These are phyloP conservation scores for Penaeus chinensis DNA, from an alignment of 1,140 invertebrate species.

Conservation along the genomic window DNA sequence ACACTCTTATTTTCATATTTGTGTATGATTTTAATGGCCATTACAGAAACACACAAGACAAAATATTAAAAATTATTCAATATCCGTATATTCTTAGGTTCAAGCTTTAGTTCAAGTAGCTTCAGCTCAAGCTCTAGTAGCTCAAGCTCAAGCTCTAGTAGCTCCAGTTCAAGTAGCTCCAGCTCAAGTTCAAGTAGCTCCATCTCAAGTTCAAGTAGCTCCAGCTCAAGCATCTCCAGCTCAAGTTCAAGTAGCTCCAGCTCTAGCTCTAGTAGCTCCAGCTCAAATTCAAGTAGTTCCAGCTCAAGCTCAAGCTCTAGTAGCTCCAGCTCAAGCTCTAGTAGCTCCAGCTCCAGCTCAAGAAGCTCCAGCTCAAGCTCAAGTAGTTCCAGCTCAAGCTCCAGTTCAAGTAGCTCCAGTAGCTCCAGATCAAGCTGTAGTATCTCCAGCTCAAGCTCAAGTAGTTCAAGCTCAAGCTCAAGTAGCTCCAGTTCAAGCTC, in stretches of 20 bases:
- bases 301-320: neutral
- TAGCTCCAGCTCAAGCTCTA: neutral
- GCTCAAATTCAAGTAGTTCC: neutral
- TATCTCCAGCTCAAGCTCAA: conserved; percentile 6
- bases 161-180: neutral
- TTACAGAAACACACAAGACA: too few species aligned
- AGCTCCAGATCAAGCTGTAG: conserved; percentile 1
- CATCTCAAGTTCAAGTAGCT: neutral
- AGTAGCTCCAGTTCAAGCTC: too few species aligned
- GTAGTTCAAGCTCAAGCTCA: too few species aligned
- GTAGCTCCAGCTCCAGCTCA: neutral
- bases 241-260: neutral
- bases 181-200: neutral
- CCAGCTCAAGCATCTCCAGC: neutral
- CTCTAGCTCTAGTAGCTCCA: neutral
- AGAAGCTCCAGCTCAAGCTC: neutral
- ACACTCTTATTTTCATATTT: too few species aligned
- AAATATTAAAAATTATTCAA: too few species aligned
- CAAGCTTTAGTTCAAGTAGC: too few species aligned
- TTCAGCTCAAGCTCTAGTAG: too few species aligned
- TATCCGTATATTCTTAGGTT: too few species aligned
- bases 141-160: neutral
- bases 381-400: neutral
- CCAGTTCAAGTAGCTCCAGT: conserved; percentile 14
- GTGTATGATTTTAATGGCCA: too few species aligned